A percentile compares a stretch with the other conserved stretches of the same genome.
Conservation (phyloP, 2,113 vertebrate species). For the Rhabdornis inornatus region DNA sequence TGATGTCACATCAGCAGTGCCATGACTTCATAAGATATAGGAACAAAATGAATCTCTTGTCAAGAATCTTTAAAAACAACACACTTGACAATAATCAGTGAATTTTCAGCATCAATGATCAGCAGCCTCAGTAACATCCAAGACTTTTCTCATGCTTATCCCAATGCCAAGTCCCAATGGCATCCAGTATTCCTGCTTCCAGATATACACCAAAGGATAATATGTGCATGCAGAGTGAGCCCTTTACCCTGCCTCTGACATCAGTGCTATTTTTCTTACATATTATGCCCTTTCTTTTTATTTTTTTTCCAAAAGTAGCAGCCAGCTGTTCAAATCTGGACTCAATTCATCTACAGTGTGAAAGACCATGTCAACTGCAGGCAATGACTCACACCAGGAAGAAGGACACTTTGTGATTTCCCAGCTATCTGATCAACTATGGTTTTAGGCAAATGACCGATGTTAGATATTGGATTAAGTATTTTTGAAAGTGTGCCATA, state of each 20-base stretch:
- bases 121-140: background rate
- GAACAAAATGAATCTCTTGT: background rate
- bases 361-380: slow-evolving; percentile 41
- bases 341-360: slow-evolving; percentile 12
- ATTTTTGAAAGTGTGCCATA: slow-evolving; percentile 32
- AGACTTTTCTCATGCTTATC: background rate
- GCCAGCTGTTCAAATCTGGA: slow-evolving; percentile 40
- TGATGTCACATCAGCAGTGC: background rate
- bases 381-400: slow-evolving; percentile 12
- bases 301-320: background rate
- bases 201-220: background rate
- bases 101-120: background rate
- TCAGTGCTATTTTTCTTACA: background rate
- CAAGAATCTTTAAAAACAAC: background rate
- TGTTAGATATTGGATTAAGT: slow-evolving; percentile 13
- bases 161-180: background rate
- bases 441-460: slow-evolving; percentile 9
- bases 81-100: background rate
- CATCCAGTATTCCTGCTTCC: background rate
- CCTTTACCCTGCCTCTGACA: background rate
- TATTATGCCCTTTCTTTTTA: background rate
- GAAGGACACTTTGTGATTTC: slow-evolving; percentile 20
- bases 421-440: background rate
- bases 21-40: background rate
- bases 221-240: background rate